Evolutionary conservation across 2,888 invertebrate species (phyloP).

Genomic region (Amphipoea oculea): DNA sequence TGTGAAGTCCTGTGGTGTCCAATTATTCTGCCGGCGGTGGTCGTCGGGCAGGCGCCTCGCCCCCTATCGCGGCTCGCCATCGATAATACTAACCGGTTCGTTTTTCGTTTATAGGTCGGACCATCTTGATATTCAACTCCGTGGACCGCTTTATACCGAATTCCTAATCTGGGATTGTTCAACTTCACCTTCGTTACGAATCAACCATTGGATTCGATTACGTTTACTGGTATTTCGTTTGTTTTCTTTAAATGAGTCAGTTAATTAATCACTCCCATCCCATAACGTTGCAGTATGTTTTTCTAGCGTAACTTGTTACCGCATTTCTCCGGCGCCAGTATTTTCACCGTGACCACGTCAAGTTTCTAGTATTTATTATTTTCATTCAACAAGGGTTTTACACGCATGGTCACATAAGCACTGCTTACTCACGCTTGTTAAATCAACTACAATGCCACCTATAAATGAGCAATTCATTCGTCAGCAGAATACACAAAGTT

Average conservation of each 20-base stretch:
- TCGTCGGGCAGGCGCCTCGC: conserved; percentile 87
- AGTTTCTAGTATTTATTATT: conserved; percentile 81
- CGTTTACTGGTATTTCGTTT: conserved; percentile 30
- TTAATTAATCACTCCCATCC: conserved; percentile 74
- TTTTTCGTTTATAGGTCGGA: conserved; percentile 85
- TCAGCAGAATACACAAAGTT: conserved; percentile 69
- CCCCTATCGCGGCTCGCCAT: conserved; percentile 89
- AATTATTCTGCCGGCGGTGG: conserved; percentile 89
- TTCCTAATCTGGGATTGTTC: conserved; percentile 72
- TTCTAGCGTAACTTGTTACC: conserved; percentile 65
- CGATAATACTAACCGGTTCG: conserved; percentile 87
- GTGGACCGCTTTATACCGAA: conserved; percentile 70
- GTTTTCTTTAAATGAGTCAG: conserved; percentile 41
- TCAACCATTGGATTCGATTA: conserved; percentile 55
- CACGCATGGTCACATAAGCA: conserved; percentile 71
- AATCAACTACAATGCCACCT: conserved; percentile 71
- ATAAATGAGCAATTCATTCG: conserved; percentile 73
- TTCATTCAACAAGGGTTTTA: conserved; percentile 83
- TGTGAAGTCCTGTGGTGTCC: conserved; percentile 90
- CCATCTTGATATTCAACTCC: conserved; percentile 75
- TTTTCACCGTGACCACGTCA: conserved; percentile 74
- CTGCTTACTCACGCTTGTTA: conserved; percentile 75
- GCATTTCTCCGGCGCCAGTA: conserved; percentile 71
- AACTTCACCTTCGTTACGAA: conserved; percentile 63
- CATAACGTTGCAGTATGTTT: conserved; percentile 69